Conservation (phyloP, 2,113 vertebrate genomes). For the Cariama cristata region DNA sequence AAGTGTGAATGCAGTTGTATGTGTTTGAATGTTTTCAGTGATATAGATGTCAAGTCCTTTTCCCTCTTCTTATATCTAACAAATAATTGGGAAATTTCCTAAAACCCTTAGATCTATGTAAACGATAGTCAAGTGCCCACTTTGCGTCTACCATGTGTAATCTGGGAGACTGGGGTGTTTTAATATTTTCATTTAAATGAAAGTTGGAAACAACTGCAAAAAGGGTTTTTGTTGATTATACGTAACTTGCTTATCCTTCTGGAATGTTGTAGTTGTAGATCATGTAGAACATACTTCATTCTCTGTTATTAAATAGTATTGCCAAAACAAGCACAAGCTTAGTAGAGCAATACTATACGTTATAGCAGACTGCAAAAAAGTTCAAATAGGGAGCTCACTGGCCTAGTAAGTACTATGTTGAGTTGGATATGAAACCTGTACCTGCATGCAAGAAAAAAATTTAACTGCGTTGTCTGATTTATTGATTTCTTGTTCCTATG, state of each 20-base stretch:
- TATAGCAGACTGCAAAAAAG: neutral
- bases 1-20: neutral
- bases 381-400: neutral
- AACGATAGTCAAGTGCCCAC: neutral
- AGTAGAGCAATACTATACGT: neutral
- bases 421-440: neutral
- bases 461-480: neutral
- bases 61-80: neutral
- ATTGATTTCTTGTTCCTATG: neutral
- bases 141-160: accelerated
- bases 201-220: neutral
- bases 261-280: neutral
- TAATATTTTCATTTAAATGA: neutral
- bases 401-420: neutral
- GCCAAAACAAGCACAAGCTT: neutral
- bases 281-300: neutral
- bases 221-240: neutral
- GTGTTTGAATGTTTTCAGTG: neutral
- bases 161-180: neutral
- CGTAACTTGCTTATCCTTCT: neutral
- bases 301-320: neutral
- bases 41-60: neutral
- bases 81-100: neutral
- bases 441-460: neutral
- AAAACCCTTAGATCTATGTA: neutral